Conservation (phyloP, 1,140 invertebrate genomes). For the Zaprionus inermis region DNA sequence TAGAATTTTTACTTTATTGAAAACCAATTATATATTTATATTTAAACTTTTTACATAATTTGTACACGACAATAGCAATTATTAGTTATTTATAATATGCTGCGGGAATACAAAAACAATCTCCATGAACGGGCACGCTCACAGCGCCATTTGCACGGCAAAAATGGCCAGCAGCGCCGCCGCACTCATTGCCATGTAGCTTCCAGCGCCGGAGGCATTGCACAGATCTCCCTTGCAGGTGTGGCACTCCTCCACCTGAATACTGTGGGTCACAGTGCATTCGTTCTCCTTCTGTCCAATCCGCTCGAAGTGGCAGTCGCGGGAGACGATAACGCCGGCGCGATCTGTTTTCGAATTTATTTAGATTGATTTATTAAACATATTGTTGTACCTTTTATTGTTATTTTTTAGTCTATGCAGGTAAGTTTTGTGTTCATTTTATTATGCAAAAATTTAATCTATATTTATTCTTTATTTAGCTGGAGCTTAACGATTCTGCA, state of each 20-base stretch:
- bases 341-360: conserved; percentile 52
- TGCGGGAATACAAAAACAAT: not conserved
- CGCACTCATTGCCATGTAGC: conserved; percentile 84
- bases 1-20: not conserved
- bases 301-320: conserved; percentile 78
- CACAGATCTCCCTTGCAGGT: conserved; percentile 86
- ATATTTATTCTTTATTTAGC: not conserved
- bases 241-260: conserved; percentile 81
- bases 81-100: conserved; percentile 8
- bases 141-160: conserved; percentile 62
- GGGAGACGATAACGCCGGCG: conserved; percentile 72
- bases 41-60: conserved; percentile 24
- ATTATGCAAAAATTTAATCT: not conserved
- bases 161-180: conserved; percentile 80
- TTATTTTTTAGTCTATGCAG: not conserved
- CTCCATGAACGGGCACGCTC: conserved; percentile 4
- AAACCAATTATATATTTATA: conserved; percentile 11
- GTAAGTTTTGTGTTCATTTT: not conserved
- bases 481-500: not conserved
- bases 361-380: not conserved
- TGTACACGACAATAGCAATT: conserved; percentile 18
- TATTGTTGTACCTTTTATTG: conserved; percentile 11
- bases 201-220: conserved; percentile 84
- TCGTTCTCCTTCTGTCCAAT: conserved; percentile 75
- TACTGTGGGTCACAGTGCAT: conserved; percentile 73